Percentiles rank a stretch among this genome's conserved stretches.
Conservation (phyloP, 2,888 invertebrate genomes). For the Galeopsomyia nigrocyanea region DNA sequence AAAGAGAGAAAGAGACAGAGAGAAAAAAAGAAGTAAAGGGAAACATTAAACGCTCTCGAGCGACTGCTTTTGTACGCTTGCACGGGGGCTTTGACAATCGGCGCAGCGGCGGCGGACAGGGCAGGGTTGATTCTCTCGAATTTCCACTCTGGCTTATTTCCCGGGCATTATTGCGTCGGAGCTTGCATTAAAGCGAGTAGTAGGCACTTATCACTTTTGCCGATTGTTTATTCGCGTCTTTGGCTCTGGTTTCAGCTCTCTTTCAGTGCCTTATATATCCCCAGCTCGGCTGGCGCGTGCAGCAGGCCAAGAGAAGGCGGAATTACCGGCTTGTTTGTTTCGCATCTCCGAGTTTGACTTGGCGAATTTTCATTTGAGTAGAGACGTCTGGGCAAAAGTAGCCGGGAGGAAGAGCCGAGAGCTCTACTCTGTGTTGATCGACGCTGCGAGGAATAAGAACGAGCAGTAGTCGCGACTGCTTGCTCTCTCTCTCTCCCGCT, state of each 20-base stretch:
- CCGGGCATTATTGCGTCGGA: neutral
- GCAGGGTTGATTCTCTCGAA: too few species aligned
- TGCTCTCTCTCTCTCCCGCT: neutral
- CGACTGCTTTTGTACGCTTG: too few species aligned
- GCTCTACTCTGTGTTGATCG: conserved; percentile 63
- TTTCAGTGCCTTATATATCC: neutral
- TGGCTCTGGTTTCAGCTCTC: neutral
- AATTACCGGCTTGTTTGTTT: conserved; percentile 54
- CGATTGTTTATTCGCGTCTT: conserved; percentile 14
- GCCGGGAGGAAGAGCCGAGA: conserved; percentile 30
- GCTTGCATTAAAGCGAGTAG: conserved; percentile 30
- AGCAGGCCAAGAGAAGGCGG: conserved; percentile 37
- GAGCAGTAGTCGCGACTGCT: conserved; percentile 36
- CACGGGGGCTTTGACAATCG: too few species aligned
- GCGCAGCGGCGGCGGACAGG: too few species aligned
- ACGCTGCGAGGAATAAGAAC: conserved; percentile 61
- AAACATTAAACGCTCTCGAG: too few species aligned
- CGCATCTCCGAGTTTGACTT: conserved; percentile 55
- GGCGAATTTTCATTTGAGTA: conserved; percentile 57
- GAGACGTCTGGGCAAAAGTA: conserved; percentile 41
- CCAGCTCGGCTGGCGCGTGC: too few species aligned
- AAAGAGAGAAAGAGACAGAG: too few species aligned
- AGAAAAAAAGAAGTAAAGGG: neutral
- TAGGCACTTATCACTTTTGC: conserved; percentile 24
- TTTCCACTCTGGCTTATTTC: conserved; percentile 3